Evolutionary conservation across 1,140 invertebrate species (phyloP).

Genomic region (Berghia stephanieae): DNA sequence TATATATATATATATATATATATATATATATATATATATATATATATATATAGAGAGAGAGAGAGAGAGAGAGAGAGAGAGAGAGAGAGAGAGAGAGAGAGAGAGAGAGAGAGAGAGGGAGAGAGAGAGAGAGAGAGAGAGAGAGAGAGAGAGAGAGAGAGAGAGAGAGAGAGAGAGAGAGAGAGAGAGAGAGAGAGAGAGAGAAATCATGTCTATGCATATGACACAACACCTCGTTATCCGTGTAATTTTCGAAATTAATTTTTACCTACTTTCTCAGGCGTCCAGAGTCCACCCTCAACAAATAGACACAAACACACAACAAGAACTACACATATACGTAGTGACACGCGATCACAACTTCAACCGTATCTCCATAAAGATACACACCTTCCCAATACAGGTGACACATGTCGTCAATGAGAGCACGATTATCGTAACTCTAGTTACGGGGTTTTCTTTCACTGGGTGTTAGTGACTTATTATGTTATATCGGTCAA

Average conservation of each 20-base stretch:
- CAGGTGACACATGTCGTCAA: no score
- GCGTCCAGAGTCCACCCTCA: not conserved
- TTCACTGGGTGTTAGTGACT: no score
- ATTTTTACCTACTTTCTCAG: not conserved
- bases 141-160: not conserved
- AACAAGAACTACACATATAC: not conserved
- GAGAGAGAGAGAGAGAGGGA: not conserved
- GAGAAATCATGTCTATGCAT: not conserved
- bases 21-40: not conserved
- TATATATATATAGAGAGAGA: not conserved
- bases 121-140: not conserved
- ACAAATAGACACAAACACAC: no score
- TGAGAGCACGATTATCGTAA: no score
- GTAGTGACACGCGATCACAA: not conserved
- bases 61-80: slow-evolving; percentile 1
- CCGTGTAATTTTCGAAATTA: not conserved
- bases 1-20: not conserved
- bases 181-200: slow-evolving; percentile 9
- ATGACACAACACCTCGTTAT: not conserved
- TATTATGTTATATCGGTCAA: no score
- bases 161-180: not conserved
- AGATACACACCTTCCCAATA: no score
- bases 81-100: not conserved
- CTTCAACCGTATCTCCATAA: no score
- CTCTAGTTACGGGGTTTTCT: no score